Base-by-base conservation (phyloP, 2,797 vertebrate species). In the Simalia tracyae region DNA sequence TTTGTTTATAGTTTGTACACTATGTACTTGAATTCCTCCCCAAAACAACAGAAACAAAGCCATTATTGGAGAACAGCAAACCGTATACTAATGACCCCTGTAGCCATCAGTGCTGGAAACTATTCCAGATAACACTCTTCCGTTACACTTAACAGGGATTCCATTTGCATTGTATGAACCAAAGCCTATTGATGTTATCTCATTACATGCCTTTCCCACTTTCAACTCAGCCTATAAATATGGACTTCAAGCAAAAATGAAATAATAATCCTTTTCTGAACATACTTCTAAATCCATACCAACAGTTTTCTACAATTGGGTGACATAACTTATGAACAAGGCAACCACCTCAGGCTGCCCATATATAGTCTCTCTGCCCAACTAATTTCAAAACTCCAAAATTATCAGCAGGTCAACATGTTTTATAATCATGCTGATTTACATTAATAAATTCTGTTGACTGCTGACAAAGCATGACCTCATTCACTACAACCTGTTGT, bases 351-450 rank as follows among this genome's bases (percentile, higher is more conserved):
- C 57, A 94, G 85, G 42, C 31, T 64, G 8, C 91, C 26, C n/a
- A 84, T 68, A 56, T 81, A 72, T 76, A 86, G 90, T 90, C 36
- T 86, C 26, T 66, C 89, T 92, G 46, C 61, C 89, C 91, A 88
- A 92, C 91, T 90, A 95, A 93, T 93, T 93, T 89, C 94, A 92
- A 90, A 66, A 84, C 31, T 63, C 94, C 28, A 94, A 92, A 91
- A 84, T 90, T 42, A 95, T 94, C 88, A 95, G 60, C 68, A 94
- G 95, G 94, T 72, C 6, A 95, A 92, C 93, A 91, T 0, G 89
- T 93, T 95, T 92, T 95, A 96, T 93, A 94, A 94, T 90, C 86
- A 68, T 93, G 72, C 81, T 94, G 94, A 96, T 94, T 86, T 93
- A 36, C 50, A 96, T 95, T 92, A 94, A 19, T n/a, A 36, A 42